phyloP scores from a whole-genome alignment of 2,888 invertebrate species.

The Oligia strigilis region DNA sequence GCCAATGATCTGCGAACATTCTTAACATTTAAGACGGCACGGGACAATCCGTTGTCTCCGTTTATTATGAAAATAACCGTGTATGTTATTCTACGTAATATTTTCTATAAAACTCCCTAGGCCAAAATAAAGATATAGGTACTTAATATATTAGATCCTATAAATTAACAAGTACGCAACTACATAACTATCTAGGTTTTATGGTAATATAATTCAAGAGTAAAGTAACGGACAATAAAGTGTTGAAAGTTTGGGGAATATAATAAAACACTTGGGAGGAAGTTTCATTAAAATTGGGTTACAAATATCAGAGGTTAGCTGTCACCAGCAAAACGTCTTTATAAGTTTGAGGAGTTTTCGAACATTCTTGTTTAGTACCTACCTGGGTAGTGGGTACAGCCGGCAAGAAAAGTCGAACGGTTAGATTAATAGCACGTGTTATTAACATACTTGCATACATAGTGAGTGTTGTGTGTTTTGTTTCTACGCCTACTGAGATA shows the following conservation, averaged over 20 bases:
- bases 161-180: slow-evolving; percentile 24
- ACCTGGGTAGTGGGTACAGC: slow-evolving; percentile 35
- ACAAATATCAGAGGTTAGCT: slow-evolving; percentile 66
- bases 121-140: slow-evolving; percentile 29
- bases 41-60: slow-evolving; percentile 18
- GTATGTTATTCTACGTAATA: slow-evolving; percentile 43
- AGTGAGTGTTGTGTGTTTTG: slow-evolving; percentile 1
- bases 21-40: slow-evolving; percentile 11
- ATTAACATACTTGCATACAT: slow-evolving; percentile 24
- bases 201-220: slow-evolving; percentile 54
- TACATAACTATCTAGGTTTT: slow-evolving; percentile 43
- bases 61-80: slow-evolving; percentile 29
- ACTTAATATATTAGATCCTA: not conserved
- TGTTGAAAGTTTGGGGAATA: slow-evolving; percentile 59
- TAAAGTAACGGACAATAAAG: slow-evolving; percentile 52
- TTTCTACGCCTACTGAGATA: not conserved
- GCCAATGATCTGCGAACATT: slow-evolving; percentile 31
- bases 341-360: slow-evolving; percentile 55
- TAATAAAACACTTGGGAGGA: slow-evolving; percentile 63
- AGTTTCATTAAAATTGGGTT: slow-evolving; percentile 62
- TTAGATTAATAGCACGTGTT: slow-evolving; percentile 17
- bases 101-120: slow-evolving; percentile 37
- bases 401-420: slow-evolving; percentile 30
- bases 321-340: slow-evolving; percentile 62
- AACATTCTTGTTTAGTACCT: slow-evolving; percentile 55